Conservation (phyloP, 2,797 vertebrate species). For the Malacoctenus gilli region DNA sequence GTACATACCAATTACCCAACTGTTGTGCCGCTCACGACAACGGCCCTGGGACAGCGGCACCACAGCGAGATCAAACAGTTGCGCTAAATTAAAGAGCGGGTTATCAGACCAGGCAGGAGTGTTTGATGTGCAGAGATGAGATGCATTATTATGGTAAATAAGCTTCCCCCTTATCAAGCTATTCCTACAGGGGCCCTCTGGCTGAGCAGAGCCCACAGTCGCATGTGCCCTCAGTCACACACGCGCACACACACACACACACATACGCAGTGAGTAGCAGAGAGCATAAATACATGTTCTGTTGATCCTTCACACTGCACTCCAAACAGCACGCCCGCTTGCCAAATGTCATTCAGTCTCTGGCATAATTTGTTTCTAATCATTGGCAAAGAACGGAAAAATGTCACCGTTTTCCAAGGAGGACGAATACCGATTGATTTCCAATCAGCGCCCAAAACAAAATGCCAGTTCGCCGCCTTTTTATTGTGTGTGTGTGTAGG, state of each 20-base stretch:
- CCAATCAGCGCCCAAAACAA: constrained; percentile 60
- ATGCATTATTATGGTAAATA: constrained; percentile 77
- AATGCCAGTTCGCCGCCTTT: constrained; percentile 41
- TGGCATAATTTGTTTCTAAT: constrained; percentile 73
- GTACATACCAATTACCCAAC: constrained; percentile 73
- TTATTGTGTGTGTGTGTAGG: constrained; percentile 13
- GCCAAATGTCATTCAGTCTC: constrained; percentile 68
- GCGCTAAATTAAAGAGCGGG: constrained; percentile 69
- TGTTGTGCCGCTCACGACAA: constrained; percentile 64
- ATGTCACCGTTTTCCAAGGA: constrained; percentile 66
- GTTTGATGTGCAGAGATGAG: constrained; percentile 76
- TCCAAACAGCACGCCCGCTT: constrained; percentile 59
- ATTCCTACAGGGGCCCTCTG: constrained; percentile 61
- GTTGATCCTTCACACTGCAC: constrained; percentile 58
- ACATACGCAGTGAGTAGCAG: constrained; percentile 3
- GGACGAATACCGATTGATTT: constrained; percentile 71
- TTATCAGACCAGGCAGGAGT: constrained; percentile 73
- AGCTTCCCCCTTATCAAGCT: constrained; percentile 64
- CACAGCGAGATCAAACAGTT: constrained; percentile 73
- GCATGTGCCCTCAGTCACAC: constrained; percentile 61
- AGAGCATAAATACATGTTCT: constrained; percentile 53
- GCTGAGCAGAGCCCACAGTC: constrained; percentile 55
- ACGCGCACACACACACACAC: constrained; percentile 20
- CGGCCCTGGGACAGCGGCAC: constrained; percentile 58
- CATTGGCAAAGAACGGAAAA: constrained; percentile 59